Percentiles rank a stretch among this genome's conserved stretches.
Conservation (phyloP, 2,113 vertebrate species). For the Dascyllus trimaculatus region DNA sequence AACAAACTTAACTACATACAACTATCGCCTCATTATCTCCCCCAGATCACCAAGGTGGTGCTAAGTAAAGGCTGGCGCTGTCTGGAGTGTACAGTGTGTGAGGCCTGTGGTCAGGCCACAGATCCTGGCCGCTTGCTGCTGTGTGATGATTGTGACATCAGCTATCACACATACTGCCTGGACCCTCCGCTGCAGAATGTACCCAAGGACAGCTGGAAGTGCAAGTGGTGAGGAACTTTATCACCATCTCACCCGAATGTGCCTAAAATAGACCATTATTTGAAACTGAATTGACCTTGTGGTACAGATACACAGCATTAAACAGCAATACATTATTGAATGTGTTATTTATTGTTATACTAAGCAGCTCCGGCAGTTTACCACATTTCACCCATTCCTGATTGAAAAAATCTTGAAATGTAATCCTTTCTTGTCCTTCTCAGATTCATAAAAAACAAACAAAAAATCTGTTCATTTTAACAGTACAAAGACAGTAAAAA, state of each 20-base stretch:
- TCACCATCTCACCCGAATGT: background rate
- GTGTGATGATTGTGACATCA: conserved; percentile 98
- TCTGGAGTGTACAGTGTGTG: conserved; percentile 97
- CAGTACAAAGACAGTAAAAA: too few relatives aligned
- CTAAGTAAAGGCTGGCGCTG: conserved; percentile 98
- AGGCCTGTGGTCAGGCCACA: conserved; percentile 96
- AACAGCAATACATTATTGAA: background rate
- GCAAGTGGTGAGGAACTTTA: conserved; percentile 90
- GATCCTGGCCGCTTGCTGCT: conserved; percentile 95
- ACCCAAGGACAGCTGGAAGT: conserved; percentile 98
- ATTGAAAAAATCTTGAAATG: background rate
- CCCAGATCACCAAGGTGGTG: conserved; percentile 96
- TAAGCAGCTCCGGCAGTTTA: background rate
- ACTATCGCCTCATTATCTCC: background rate
- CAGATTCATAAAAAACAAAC: background rate
- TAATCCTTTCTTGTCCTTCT: background rate
- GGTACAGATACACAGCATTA: background rate
- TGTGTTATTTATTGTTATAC: too few relatives aligned
- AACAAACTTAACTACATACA: background rate
- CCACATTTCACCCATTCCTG: background rate
- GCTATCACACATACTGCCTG: conserved; percentile 98
- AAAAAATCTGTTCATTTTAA: too few relatives aligned
- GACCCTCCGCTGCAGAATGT: conserved; percentile 97
- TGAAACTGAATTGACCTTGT: background rate
- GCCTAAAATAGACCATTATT: background rate